A percentile compares a stretch with the other conserved stretches of the same genome.
These are phyloP conservation scores for Eretmochelys imbricata DNA, from an alignment of 2,113 vertebrate genomes.

Conservation along the genomic window DNA sequence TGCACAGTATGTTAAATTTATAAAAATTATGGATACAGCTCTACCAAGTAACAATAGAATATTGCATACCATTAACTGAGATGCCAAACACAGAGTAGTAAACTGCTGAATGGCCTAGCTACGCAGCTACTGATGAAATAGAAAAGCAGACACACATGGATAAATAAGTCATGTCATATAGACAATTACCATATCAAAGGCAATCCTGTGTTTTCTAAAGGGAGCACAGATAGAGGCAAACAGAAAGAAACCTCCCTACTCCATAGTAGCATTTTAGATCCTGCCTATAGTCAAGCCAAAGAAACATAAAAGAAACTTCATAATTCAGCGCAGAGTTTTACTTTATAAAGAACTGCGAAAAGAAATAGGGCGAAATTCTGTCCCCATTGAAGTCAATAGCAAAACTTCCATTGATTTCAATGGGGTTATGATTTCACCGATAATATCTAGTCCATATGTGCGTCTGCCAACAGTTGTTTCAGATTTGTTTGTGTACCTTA, in stretches of 20 bases:
- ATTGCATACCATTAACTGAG: not conserved
- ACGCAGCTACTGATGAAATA: not conserved
- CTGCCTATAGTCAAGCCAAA: not conserved
- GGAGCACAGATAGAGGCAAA: not conserved
- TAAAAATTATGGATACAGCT: not conserved
- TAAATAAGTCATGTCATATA: not conserved
- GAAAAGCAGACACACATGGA: not conserved
- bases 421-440: not conserved
- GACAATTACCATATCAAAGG: not conserved
- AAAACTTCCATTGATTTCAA: not conserved
- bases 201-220: not conserved
- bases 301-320: not conserved
- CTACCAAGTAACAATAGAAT: not conserved
- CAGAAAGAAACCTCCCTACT: not conserved
- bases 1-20: not conserved
- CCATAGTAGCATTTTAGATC: not conserved
- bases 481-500: not conserved
- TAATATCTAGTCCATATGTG: not conserved
- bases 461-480: rapidly evolving
- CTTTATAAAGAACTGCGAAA: not conserved
- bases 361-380: not conserved
- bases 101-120: not conserved
- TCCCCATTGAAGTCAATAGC: not conserved
- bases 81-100: not conserved
- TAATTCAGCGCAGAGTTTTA: not conserved